Evolutionary conservation across 2,797 vertebrate genomes (phyloP), one percentile per base, ranked within the genome.

Genomic region (Tauraco hartlaubi): DNA sequence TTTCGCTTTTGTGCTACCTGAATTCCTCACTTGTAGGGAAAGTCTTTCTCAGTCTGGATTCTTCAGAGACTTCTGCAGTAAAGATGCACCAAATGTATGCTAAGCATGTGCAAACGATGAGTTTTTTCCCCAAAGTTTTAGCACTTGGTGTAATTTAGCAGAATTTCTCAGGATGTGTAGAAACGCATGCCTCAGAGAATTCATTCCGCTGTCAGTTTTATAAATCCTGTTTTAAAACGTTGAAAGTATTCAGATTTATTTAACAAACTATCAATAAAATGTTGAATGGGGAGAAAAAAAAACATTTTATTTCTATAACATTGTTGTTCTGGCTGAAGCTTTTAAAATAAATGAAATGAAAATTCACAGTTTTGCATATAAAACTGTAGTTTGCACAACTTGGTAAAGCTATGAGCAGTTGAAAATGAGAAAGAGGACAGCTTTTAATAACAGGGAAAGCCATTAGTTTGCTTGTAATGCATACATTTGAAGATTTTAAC

Each of bases 141-240:
- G 8, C 29, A 31, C 33, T 55, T 71, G 29, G 26, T 52, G 15
- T 71, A 55, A 71, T 55, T 61, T 44, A 67, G 33, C 37, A 74
- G 31, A 71, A 61, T 74, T 79, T 93, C 28, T 73, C 12, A 44
- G 25, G 19, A 20, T n/a, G 12, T 21, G 6, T 39, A 28, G 39
- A 59, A 74, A 6, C 0, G 0, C 18, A 25, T 26, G 5, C 15
- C 17, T 63, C 12, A 29, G 49, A 69, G 11, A 75, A 52, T 68
- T 75, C 15, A 51, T 37, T 33, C 37, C 21, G 29, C 12, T 73
- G 9, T 63, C 12, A 75, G 10, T 68, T 75, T 77, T 81, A 7
- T 31, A 54, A 46, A 56, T 75, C 4, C 5, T 54, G 39, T 26
- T 89, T 72, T 37, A 62, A 73, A 68, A 63, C 4, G 4, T 61